phyloP scores from a whole-genome alignment of 1,140 invertebrate species.

The Drosophila pseudoananassae region DNA sequence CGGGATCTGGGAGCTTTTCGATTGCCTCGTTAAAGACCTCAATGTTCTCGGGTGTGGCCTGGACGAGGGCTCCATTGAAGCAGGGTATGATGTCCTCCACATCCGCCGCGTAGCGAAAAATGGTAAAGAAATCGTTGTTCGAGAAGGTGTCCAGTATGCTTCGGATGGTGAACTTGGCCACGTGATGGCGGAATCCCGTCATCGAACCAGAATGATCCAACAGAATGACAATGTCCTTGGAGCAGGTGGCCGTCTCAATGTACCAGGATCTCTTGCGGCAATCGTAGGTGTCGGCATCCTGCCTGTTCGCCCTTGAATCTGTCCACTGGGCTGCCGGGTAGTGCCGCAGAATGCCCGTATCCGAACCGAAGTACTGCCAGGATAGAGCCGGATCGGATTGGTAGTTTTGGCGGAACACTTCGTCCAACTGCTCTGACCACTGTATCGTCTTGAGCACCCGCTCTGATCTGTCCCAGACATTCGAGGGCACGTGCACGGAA shows the following conservation, averaged over 20 bases:
- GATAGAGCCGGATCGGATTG: constrained; percentile 93
- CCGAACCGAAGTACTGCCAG: constrained; percentile 98
- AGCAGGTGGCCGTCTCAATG: constrained; percentile 98
- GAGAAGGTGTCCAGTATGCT: constrained; percentile 97
- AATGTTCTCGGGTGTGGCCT: constrained; percentile 97
- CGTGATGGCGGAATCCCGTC: constrained; percentile 91
- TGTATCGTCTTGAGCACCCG: constrained; percentile 90
- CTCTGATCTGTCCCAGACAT: constrained; percentile 92
- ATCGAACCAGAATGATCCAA: constrained; percentile 99
- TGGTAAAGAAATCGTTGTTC: constrained; percentile 98
- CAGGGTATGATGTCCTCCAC: constrained; percentile 90
- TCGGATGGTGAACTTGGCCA: constrained; percentile 89
- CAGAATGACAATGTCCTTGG: constrained; percentile 98
- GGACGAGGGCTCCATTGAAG: constrained; percentile 92
- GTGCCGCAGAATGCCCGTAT: constrained; percentile 94
- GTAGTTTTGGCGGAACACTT: constrained; percentile 94
- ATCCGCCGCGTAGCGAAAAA: constrained; percentile 90
- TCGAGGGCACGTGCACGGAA: constrained; percentile 96
- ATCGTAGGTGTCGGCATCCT: constrained; percentile 90
- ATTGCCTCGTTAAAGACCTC: constrained; percentile 90
- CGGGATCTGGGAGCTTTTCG: constrained; percentile 87
- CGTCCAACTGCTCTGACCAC: constrained; percentile 94
- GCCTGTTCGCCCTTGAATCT: constrained; percentile 85
- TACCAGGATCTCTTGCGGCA: constrained; percentile 96
- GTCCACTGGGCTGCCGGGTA: constrained; percentile 89